Conservation (phyloP, 2,113 vertebrate genomes). For the Etheostoma cragini region DNA sequence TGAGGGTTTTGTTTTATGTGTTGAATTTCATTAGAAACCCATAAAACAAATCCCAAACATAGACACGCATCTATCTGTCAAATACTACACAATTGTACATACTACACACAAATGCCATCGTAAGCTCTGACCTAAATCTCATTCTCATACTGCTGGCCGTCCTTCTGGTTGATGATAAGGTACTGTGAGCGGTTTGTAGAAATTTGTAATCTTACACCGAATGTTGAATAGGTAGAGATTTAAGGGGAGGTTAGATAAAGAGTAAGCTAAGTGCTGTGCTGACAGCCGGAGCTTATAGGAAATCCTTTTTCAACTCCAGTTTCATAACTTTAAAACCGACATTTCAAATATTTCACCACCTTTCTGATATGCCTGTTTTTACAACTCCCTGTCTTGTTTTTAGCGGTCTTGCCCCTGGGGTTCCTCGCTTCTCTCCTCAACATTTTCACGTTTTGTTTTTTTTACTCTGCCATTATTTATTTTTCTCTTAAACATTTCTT, state of each 20-base stretch:
- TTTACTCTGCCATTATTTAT: slow-evolving; percentile 16
- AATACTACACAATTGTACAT: not conserved
- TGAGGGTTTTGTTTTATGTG: slow-evolving; percentile 43
- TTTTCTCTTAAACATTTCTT: not conserved
- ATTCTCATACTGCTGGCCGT: not conserved
- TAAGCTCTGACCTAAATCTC: slow-evolving; percentile 28
- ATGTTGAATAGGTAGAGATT: slow-evolving; percentile 11
- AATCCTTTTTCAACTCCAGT: slow-evolving; percentile 43
- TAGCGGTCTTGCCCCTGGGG: not conserved
- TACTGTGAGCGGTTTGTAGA: slow-evolving; percentile 19
- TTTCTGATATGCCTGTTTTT: slow-evolving; percentile 46
- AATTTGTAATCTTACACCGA: slow-evolving; percentile 23
- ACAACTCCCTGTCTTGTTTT: slow-evolving; percentile 40
- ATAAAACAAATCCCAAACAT: slow-evolving; percentile 12
- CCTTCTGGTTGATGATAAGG: not conserved
- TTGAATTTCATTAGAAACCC: slow-evolving; percentile 14
- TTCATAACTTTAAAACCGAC: slow-evolving; percentile 45
- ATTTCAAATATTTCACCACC: slow-evolving; percentile 45
- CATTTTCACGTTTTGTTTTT: slow-evolving; percentile 32
- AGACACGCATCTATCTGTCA: not conserved
- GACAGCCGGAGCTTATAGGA: slow-evolving; percentile 42
- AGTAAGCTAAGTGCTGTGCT: slow-evolving; percentile 38
- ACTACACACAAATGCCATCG: not conserved
- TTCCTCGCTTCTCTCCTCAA: slow-evolving; percentile 1
- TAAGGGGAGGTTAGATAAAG: slow-evolving; percentile 26